Evolutionary conservation across 2,113 vertebrate species (phyloP), one percentile per base, ranked within the genome.

Genomic region (Phocoena phocoena): DNA sequence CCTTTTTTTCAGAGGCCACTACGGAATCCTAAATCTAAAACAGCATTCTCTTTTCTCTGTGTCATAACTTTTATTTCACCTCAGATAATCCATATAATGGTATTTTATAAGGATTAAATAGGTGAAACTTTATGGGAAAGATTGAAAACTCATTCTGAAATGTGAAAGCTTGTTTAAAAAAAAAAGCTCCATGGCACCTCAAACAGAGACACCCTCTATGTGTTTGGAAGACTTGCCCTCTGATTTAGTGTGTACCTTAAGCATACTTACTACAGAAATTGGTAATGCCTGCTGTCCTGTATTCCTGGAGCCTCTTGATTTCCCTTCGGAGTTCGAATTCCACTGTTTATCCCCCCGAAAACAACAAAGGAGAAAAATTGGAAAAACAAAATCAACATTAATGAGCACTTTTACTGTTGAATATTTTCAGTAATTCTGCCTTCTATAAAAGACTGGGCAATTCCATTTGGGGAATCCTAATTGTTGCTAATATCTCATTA

Each of bases 301-400:
- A 99, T 97, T 99, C 99, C 98, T 99, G 99, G 14, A 99, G 99
- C 44, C 99, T 97, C 97, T 98, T 99, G 97, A 99, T 99, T 98
- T 99, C 99, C 93, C 99, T 99, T 95, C 99, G 98, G 97, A 99
- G 99, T 98, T 99, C 99, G 98, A 99, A 99, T 98, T 99, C 99
- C 99, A 99, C 99, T 99, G 98, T 88, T 95, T 74, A 44, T 63
- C 36, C 98, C 58, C 62, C 97, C 68, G 77, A 87, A n/a, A 15
- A 55, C 85, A 33, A 65, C 33, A 33, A 88, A 96, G 77, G 28
- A 98, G 74, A 92, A 94, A 97, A 97, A 97, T 38, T 8, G 33
- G 82, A 71, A 96, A 96, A 89, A 70, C 44, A 98, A 93, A 95
- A 82, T 87, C 44, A 95, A 77, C 26, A 84, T 94, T 41, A 96